A percentile compares a stretch with the other conserved stretches of the same genome.
These are phyloP conservation scores for Wasmannia auropunctata DNA, from an alignment of 1,140 invertebrate genomes.

Conservation along the genomic window DNA sequence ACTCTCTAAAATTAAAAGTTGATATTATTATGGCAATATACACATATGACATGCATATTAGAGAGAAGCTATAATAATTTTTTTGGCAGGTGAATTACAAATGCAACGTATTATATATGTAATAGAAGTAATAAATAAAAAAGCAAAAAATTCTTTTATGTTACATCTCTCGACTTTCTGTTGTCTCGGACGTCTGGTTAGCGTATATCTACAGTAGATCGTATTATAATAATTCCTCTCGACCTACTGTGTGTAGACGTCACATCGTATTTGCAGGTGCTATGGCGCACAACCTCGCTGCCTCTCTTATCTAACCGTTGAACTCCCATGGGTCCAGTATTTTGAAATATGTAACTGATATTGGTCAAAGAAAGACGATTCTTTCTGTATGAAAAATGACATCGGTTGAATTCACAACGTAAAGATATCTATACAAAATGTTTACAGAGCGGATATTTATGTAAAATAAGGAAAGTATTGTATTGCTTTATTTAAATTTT, in stretches of 20 bases:
- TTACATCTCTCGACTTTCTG: neutral
- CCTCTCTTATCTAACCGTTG: conserved; percentile 76
- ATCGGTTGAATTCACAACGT: conserved; percentile 65
- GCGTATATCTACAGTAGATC: conserved; percentile 16
- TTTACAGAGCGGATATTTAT: neutral
- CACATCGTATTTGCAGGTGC: conserved; percentile 77
- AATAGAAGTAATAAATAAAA: conserved; percentile 11
- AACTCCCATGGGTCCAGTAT: conserved; percentile 80
- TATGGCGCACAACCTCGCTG: conserved; percentile 63
- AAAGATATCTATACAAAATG: neutral
- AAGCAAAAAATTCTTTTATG: neutral
- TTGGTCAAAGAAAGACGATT: conserved; percentile 75
- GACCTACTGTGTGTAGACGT: conserved; percentile 72
- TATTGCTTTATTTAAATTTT: neutral
- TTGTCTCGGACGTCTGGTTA: neutral
- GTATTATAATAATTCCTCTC: conserved; percentile 67
- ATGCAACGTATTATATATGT: neutral
- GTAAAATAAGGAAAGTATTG: neutral
- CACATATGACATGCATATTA: neutral
- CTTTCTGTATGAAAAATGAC: conserved; percentile 82
- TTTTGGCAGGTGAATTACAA: neutral
- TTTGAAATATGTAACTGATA: conserved; percentile 81
- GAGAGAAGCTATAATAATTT: neutral
- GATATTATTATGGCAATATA: neutral
- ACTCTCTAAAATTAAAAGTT: neutral